Evolutionary conservation across 2,797 vertebrate species (phyloP).

Genomic region (Periparus ater): DNA sequence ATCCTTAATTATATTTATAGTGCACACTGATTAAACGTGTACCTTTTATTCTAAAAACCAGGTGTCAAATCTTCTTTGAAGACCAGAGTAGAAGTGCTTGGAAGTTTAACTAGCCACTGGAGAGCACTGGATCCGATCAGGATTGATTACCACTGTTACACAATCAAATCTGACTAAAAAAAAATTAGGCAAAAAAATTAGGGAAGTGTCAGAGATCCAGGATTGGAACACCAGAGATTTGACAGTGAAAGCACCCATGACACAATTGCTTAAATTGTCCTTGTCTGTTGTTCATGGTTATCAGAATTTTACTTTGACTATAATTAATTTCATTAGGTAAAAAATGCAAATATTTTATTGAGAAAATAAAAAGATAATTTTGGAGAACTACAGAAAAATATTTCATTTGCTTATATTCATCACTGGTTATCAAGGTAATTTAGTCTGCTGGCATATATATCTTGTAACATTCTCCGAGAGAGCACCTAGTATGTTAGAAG

Average conservation of each 20-base stretch:
- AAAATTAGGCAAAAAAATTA: not conserved
- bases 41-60: not conserved
- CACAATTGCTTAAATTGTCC: not conserved
- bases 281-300: not conserved
- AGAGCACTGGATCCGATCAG: not conserved
- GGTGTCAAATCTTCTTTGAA: not conserved
- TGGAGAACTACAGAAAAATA: not conserved
- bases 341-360: not conserved
- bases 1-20: not conserved
- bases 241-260: not conserved
- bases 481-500: not conserved
- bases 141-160: not conserved
- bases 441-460: not conserved
- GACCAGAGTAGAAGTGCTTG: not conserved
- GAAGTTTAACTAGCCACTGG: not conserved
- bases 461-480: not conserved
- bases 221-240: not conserved
- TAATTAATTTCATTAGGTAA: not conserved
- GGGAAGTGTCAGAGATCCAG: not conserved
- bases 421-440: not conserved
- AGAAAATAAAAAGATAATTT: not conserved
- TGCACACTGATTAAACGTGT: not conserved
- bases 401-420: not conserved
- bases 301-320: not conserved
- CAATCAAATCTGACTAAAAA: not conserved